Base-by-base conservation (phyloP, 2,797 vertebrate species). In the Pelochelys cantorii region DNA sequence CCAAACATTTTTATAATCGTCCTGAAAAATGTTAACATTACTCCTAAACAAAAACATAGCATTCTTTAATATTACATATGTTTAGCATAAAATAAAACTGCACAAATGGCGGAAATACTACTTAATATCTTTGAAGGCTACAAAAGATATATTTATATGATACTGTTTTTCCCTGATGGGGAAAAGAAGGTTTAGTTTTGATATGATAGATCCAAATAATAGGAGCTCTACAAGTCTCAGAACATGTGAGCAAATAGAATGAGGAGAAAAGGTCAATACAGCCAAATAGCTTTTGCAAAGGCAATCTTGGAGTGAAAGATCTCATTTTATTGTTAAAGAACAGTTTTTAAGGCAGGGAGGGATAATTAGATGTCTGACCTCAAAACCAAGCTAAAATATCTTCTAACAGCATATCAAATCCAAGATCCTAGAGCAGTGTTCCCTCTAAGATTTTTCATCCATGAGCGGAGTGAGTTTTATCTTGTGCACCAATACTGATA, bases 41-140 rank as follows among this genome's bases (percentile, higher is more conserved):
- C n/a, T n/a, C 29, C 8, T 60, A 53, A 53, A 3, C 42, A 65
- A 27, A 31, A 82, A 94, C 87, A 62, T 57, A 11, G 1, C 85
- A 13, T 83, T 56, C 85, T 3, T 86, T 3, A 88, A 34, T 48
- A 89, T 83, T 57, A 78, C 56, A 84, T 87, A 88, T 3, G 3
- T 25, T 74, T 81, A 29, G 13, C 37, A 55, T 65, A 89, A 80
- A 86, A 81, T n/a, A 60, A 14, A 93, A 14, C 7, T 56, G 10
- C 59, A 79, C 87, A 84, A 93, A 9, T 3, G 8, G 88, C 93
- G 75, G n/a, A 95, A 90, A 90, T 42, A 14, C 10, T 82, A 53
- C 31, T 74, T 94, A 80, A 84, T 55, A 54, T 78, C 7, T 9
- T 2, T 82, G n/a, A 27, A 31, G 4, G 22, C 3, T 83, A 94